Base-by-base conservation (phyloP, 2,888 invertebrate genomes). In the Corbicula japonica region DNA sequence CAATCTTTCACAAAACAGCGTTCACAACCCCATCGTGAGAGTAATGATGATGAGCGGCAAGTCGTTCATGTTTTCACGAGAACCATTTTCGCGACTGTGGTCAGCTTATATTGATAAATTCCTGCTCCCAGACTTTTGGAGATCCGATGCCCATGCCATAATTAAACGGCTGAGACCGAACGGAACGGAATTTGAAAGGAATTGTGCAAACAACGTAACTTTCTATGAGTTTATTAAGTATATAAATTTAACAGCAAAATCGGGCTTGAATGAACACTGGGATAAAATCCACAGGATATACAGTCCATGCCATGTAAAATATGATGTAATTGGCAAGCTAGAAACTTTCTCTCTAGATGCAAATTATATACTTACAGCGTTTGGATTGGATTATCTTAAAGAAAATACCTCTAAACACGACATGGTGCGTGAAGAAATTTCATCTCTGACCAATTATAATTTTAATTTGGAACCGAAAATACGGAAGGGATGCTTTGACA, bases 41-140 rank as follows among this genome's bases (percentile, higher is more conserved):
- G 44, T n/a, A 21, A 34, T 60, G 26, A 46, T 80, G 38, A 74
- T 78, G 12, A 35, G n/a, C 12, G 62, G 50, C 2, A 63, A 54
- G 0, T 41, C 74, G 23, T 86, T 84, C 60, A 81, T 86, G 77
- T 81, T 81, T 62, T 58, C 76, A 8, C 50, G 84, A 5, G 70
- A 84, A n/a, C 86, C 86, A 0, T 84, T 78, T 50, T 15, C 54
- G 0, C 75, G 86, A 6, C 48, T 86, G 35, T 84, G n/a, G n/a
- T n/a, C n/a, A n/a, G n/a, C n/a, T n/a, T n/a, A n/a, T n/a, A n/a
- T n/a, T n/a, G n/a, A n/a, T 58, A 83, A 84, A 52, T 83, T 84
- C 35, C 30, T 82, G 3, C 60, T 86, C 6, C 76, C 80, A 2
- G 85, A 85, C 62, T 86, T 83, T 52, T 85, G 85, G 86, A 21